These are phyloP conservation scores for Cairina moschata DNA, from an alignment of 2,113 vertebrate species.

Conservation along the genomic window DNA sequence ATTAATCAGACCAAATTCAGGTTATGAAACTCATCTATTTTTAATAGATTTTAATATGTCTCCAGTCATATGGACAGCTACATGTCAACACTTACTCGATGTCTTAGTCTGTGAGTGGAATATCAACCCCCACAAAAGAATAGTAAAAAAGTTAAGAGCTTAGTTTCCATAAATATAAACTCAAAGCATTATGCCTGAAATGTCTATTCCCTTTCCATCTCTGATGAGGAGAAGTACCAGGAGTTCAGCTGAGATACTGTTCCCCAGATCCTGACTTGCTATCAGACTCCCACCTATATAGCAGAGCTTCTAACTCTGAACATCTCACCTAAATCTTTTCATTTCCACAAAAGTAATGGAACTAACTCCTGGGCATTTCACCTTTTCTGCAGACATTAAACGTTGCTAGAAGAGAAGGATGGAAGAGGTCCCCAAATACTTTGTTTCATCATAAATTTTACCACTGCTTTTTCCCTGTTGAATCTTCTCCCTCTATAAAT, in stretches of 20 bases:
- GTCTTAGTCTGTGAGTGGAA: neutral
- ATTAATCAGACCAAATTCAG: neutral
- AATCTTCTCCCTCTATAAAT: neutral
- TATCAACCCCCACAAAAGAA: neutral
- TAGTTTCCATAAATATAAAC: neutral
- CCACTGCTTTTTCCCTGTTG: neutral
- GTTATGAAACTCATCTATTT: neutral
- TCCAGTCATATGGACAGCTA: neutral
- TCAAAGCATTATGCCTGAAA: neutral
- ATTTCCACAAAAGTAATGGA: neutral
- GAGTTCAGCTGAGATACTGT: neutral
- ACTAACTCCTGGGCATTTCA: neutral
- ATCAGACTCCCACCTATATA: neutral
- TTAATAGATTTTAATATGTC: neutral
- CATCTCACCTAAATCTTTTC: neutral
- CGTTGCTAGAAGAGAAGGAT: neutral
- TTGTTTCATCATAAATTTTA: neutral
- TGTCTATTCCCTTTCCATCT: neutral
- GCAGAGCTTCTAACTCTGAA: neutral
- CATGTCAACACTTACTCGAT: fast-evolving
- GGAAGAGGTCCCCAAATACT: neutral
- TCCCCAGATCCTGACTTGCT: neutral
- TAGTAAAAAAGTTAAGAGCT: neutral
- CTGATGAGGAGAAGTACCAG: neutral
- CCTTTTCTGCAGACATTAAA: neutral